Evolutionary conservation across 2,888 invertebrate species (phyloP).

Genomic region (Strigamia transsilvanica): DNA sequence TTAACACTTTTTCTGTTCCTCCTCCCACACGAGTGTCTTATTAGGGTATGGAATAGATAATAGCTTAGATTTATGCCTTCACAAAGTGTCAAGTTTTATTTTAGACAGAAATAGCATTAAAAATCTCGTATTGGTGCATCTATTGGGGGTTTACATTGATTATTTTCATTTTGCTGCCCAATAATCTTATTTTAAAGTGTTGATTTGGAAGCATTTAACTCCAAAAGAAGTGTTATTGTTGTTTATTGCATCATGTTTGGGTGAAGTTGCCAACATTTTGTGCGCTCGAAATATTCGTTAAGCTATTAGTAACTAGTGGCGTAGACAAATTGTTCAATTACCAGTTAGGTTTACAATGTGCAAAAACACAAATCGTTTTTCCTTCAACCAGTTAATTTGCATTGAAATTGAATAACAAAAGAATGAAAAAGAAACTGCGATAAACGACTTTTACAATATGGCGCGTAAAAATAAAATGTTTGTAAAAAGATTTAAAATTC

Average conservation of each 20-base stretch:
- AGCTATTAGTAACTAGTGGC: neutral
- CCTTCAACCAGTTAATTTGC: neutral
- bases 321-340: slow-evolving; percentile 20
- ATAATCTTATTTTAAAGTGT: neutral
- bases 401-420: neutral
- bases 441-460: too few relatives aligned
- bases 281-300: slow-evolving; percentile 6
- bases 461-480: too few relatives aligned
- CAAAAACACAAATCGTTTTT: neutral
- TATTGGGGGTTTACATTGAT: too few relatives aligned
- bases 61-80: neutral
- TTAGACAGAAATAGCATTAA: neutral
- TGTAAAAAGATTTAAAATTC: too few relatives aligned
- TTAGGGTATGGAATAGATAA: neutral
- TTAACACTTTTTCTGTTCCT: neutral
- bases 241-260: neutral
- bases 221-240: slow-evolving; percentile 9
- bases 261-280: neutral
- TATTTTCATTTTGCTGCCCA: neutral
- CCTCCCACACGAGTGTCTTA: neutral
- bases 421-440: neutral
- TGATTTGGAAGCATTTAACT: slow-evolving; percentile 21
- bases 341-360: neutral
- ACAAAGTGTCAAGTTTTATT: neutral
- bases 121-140: neutral